Evolutionary conservation across 2,797 vertebrate genomes (phyloP).

Genomic region (Triplophysa bombifrons): DNA sequence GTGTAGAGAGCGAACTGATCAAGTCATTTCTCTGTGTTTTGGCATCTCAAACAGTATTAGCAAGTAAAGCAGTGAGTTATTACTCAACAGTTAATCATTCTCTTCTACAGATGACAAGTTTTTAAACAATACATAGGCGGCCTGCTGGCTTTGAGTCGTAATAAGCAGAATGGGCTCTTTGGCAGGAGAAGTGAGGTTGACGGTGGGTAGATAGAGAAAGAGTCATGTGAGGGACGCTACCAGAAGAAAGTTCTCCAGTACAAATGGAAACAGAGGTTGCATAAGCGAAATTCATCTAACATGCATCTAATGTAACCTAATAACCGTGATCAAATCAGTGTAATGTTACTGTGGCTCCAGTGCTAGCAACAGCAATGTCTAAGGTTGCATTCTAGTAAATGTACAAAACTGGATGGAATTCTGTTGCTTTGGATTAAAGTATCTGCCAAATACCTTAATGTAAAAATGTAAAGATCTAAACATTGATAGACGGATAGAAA

Average conservation of each 20-base stretch:
- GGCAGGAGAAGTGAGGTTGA: constrained; percentile 69
- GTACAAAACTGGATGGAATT: neutral
- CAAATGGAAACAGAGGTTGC: constrained; percentile 40
- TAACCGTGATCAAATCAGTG: neutral
- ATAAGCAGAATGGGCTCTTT: constrained; percentile 74
- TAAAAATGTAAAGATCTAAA: neutral
- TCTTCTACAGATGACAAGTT: constrained; percentile 30
- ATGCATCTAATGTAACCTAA: neutral
- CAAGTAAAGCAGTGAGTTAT: neutral
- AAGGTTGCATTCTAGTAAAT: neutral
- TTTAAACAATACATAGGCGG: constrained; percentile 38
- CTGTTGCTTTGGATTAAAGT: neutral
- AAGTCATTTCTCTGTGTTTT: constrained; percentile 7
- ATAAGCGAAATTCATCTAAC: neutral
- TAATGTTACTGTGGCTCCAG: neutral
- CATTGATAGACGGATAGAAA: constrained; percentile 12
- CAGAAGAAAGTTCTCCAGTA: constrained; percentile 41
- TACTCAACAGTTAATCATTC: constrained; percentile 42
- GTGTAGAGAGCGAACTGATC: constrained; percentile 1
- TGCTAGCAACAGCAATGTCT: neutral
- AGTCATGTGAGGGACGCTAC: constrained; percentile 61
- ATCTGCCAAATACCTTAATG: neutral
- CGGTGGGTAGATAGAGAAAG: constrained; percentile 60
- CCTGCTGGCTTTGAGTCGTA: constrained; percentile 61
- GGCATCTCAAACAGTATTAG: constrained; percentile 1